phyloP scores from a whole-genome alignment of 2,888 invertebrate genomes.

The Drosophila leonis region DNA sequence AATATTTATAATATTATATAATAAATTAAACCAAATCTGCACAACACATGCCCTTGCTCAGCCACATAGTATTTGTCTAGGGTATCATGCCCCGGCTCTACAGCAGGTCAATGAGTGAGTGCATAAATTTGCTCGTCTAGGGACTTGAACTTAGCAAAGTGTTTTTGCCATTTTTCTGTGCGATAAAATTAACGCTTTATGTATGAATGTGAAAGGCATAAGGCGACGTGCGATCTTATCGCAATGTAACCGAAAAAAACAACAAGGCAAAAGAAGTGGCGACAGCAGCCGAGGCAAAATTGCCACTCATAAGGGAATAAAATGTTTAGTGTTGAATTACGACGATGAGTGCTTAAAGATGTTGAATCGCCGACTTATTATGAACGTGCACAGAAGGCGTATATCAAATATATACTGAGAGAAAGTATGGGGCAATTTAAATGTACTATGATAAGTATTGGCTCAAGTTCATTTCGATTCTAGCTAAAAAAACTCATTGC shows the following conservation, averaged over 20 bases:
- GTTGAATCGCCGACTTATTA: conserved; percentile 33
- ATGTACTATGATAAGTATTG: not conserved
- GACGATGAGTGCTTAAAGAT: conserved; percentile 38
- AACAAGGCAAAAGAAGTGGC: conserved; percentile 5
- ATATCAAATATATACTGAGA: not conserved
- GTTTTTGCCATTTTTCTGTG: conserved; percentile 45
- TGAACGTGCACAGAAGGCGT: conserved; percentile 15
- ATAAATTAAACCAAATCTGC: too few relatives aligned
- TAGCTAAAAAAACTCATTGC: not conserved
- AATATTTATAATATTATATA: too few relatives aligned
- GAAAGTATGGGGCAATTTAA: not conserved
- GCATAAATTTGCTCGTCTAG: conserved; percentile 21
- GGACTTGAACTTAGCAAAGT: conserved; percentile 20
- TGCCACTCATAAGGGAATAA: conserved; percentile 46
- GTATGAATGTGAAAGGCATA: conserved; percentile 48
- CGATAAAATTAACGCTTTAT: conserved; percentile 70
- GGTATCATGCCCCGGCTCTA: not conserved
- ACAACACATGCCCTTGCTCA: not conserved
- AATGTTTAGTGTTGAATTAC: conserved; percentile 62
- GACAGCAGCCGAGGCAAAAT: conserved; percentile 6
- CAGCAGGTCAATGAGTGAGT: conserved; percentile 11
- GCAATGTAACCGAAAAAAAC: not conserved
- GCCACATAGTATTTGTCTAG: not conserved
- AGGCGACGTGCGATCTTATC: conserved; percentile 19
- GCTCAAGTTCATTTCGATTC: not conserved